phyloP scores from a whole-genome alignment of 2,113 vertebrate genomes.

The Myotis brandtii region DNA sequence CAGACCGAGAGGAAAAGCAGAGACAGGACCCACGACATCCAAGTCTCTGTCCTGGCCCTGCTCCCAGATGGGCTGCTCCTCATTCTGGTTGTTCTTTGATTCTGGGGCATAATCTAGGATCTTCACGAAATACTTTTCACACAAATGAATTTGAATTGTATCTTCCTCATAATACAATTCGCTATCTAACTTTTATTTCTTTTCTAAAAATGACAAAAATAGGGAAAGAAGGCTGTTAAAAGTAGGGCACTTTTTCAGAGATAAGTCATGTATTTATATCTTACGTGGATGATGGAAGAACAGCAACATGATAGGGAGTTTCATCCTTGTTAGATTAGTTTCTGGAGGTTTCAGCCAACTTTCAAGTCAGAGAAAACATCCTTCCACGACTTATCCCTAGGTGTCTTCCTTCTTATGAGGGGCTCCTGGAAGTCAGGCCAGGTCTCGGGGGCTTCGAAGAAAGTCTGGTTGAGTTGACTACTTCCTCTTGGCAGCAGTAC shows the following conservation, averaged over 20 bases:
- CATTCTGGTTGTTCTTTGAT: background rate
- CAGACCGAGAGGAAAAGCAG: background rate
- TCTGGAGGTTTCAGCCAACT: background rate
- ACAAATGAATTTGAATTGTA: background rate
- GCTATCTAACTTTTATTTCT: background rate
- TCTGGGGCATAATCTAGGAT: background rate
- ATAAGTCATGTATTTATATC: background rate
- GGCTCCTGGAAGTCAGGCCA: background rate
- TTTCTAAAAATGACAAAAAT: background rate
- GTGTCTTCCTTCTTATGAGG: background rate
- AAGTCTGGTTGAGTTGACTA: background rate
- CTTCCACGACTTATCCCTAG: background rate
- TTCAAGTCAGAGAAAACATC: background rate
- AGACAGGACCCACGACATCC: background rate
- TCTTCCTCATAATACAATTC: slow-evolving; percentile 23
- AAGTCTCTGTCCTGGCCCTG: background rate
- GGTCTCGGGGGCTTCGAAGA: background rate
- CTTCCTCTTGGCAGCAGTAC: background rate
- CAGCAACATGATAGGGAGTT: background rate
- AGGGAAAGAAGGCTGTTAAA: background rate
- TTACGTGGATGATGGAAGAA: background rate
- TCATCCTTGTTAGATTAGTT: background rate
- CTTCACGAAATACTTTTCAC: slow-evolving; percentile 14
- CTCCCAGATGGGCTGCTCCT: background rate
- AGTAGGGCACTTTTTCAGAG: background rate